A percentile compares a stretch with the other conserved stretches of the same genome.
Evolutionary conservation across 2,113 vertebrate genomes (phyloP).

Genomic region (Heterocephalus glaber): DNA sequence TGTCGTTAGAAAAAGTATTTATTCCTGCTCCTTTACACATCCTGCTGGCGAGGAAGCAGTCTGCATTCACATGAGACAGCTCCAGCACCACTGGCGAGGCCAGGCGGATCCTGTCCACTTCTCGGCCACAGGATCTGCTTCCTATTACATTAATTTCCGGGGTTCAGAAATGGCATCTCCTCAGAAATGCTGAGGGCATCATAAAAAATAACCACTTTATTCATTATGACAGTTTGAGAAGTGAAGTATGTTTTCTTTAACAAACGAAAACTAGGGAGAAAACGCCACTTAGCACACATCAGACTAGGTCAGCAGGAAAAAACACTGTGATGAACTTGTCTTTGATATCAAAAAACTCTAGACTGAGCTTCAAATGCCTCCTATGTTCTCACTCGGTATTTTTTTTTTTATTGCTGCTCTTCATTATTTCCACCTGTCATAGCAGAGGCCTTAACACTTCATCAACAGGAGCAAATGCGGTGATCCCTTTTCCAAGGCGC

Average conservation of each 20-base stretch:
- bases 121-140: background rate
- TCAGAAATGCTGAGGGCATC: conserved; percentile 34
- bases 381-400: conserved; percentile 21
- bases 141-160: conserved; percentile 28
- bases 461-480: conserved; percentile 74
- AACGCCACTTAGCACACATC: background rate
- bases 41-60: too few relatives aligned
- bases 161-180: conserved; percentile 49
- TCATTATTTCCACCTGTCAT: background rate
- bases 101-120: background rate
- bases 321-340: conserved; percentile 53
- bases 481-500: conserved; percentile 63
- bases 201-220: conserved; percentile 75
- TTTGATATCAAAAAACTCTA: background rate
- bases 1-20: too few relatives aligned
- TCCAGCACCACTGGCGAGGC: conserved; percentile 8
- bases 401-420: conserved; percentile 25
- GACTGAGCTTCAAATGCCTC: background rate
- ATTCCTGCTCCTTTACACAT: too few relatives aligned
- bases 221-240: conserved; percentile 60
- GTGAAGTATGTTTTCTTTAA: conserved; percentile 51
- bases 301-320: conserved; percentile 34
- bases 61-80: too few relatives aligned
- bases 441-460: conserved; percentile 70
- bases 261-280: conserved; percentile 60